Evolutionary conservation across 1,140 invertebrate genomes (phyloP), one percentile per base, ranked within the genome.

Genomic region (Cyclargus thomasi): DNA sequence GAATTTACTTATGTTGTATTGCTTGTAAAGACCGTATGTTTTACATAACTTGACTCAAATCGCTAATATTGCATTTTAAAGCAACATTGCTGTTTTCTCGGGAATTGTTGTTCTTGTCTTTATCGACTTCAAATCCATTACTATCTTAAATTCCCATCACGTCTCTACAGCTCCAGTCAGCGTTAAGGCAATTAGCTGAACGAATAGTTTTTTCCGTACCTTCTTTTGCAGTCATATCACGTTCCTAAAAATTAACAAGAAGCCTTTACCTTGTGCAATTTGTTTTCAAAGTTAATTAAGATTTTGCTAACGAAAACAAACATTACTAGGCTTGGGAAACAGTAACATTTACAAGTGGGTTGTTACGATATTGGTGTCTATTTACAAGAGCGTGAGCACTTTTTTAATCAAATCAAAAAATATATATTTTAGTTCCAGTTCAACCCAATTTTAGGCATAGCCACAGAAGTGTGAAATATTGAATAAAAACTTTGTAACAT

Each of bases 161-260:
- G 39, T 16, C 18, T 16, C 23, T n/a, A 11, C 23, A 63, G 36
- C 62, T 64, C 3, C 17, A 64, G 63, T 64, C 63, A 64, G 63
- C 35, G 63, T 29, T 53, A 64, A 64, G 53, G 63, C 36, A 64
- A 64, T 64, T 64, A 64, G 63, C 39, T 18, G 14, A 16, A 47
- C 36, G 53, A 64, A 64, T 64, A 64, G 63, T 64, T 64, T 64
- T 47, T 47, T 22, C 21, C 21, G 11, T 20, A 20, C 7, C 10
- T 14, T 11, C 17, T 11, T 53, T 36, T 20, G 35, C 39, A 64
- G 39, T 64, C 63, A 47, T 20, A 20, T 64, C 63, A 64, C 63
- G 63, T 47, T 47, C 14, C 39, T 7, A 47, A 47, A 47, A 47
- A 47, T 47, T 47, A 47, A 47, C 39, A 47, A 47, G 39, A 47